These are phyloP conservation scores for Toxostoma redivivum DNA, from an alignment of 2,113 vertebrate genomes.

Conservation along the genomic window DNA sequence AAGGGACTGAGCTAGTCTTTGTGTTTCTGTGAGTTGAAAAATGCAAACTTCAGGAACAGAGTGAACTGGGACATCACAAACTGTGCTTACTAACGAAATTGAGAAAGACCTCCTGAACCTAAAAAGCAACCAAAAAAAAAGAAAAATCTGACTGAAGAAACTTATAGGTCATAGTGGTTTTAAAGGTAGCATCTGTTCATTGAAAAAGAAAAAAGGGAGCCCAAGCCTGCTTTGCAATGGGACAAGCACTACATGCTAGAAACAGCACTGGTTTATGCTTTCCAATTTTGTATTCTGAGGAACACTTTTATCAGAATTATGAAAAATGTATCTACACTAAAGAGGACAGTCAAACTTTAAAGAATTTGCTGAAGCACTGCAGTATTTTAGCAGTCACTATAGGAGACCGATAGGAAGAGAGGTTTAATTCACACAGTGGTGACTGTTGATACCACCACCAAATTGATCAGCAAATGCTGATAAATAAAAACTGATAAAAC, in stretches of 20 bases:
- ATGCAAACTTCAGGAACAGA: constrained; percentile 1
- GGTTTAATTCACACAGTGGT: neutral
- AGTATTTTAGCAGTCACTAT: constrained; percentile 13
- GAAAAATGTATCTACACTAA: neutral
- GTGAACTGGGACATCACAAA: neutral
- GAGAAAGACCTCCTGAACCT: neutral
- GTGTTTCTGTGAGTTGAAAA: neutral
- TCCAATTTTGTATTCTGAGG: neutral
- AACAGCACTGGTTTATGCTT: neutral
- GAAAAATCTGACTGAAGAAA: neutral
- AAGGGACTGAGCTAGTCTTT: neutral
- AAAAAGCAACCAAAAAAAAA: neutral
- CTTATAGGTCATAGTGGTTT: neutral
- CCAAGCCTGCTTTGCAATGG: neutral
- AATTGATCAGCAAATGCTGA: constrained; percentile 48
- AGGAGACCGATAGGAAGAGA: constrained; percentile 30
- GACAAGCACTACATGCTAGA: neutral
- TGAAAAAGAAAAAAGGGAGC: neutral
- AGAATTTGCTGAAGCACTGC: neutral
- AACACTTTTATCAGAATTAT: neutral
- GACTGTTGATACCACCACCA: constrained; percentile 33
- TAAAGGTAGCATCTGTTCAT: neutral
- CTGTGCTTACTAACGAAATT: neutral
- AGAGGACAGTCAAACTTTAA: neutral
- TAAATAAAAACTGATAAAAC: constrained; percentile 44